Evolutionary conservation across 2,797 vertebrate genomes (phyloP).

Genomic region (Apogon talboti): DNA sequence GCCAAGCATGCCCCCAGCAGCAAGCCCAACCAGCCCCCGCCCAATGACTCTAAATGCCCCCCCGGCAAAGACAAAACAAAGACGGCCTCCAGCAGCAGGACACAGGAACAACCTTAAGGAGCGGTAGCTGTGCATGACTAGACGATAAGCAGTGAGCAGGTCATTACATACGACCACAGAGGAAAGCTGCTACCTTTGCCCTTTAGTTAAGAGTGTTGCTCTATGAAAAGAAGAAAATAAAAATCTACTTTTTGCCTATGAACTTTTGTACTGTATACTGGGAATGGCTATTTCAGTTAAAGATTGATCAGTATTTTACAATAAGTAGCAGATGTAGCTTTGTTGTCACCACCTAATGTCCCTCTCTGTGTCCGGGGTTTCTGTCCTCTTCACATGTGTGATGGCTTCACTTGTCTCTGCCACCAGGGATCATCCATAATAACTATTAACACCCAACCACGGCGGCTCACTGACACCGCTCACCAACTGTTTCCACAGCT

Average conservation of each 20-base stretch:
- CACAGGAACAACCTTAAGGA: slow-evolving; percentile 91
- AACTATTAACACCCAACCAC: slow-evolving; percentile 82
- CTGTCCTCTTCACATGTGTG: slow-evolving; percentile 72
- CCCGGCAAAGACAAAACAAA: slow-evolving; percentile 94
- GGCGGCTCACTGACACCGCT: slow-evolving; percentile 56
- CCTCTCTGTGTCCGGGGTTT: slow-evolving; percentile 53
- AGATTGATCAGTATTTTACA: slow-evolving; percentile 82
- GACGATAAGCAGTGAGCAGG: slow-evolving; percentile 58
- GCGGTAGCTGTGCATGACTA: slow-evolving; percentile 75
- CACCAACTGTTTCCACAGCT: slow-evolving; percentile 32
- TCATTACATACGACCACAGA: slow-evolving; percentile 29
- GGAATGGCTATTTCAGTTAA: slow-evolving; percentile 84
- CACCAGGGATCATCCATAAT: slow-evolving; percentile 98
- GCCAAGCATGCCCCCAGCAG: slow-evolving; percentile 92
- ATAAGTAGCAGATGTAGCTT: slow-evolving; percentile 86
- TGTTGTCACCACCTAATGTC: slow-evolving; percentile 42
- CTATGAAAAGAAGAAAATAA: slow-evolving; percentile 21
- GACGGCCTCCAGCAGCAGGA: slow-evolving; percentile 90
- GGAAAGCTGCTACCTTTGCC: slow-evolving; percentile 58
- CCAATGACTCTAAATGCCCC: slow-evolving; percentile 92
- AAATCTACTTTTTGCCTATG: slow-evolving; percentile 82
- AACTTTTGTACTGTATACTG: slow-evolving; percentile 85
- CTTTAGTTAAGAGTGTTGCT: slow-evolving; percentile 50
- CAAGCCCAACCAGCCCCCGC: slow-evolving; percentile 90
- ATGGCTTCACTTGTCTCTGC: slow-evolving; percentile 91